Evolutionary conservation across 2,888 invertebrate genomes (phyloP), one percentile per base, ranked within the genome.

Genomic region (Andricus quercusramuli): DNA sequence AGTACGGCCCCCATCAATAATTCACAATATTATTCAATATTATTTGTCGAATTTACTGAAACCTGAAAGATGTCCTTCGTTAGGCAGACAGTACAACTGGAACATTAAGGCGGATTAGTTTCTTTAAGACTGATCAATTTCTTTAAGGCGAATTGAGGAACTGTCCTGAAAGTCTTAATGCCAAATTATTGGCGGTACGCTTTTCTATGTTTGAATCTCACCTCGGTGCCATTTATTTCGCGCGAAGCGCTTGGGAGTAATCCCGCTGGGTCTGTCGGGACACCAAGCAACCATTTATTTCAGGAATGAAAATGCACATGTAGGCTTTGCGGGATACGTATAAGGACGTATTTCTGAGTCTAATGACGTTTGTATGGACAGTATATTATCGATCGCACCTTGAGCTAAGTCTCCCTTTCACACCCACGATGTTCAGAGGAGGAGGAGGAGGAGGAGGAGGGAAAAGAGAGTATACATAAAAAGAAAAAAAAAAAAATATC

Each of bases 281-380:
- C 68, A 37, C n/a, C 9, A 67, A 37, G 41, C 67, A 68, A 44
- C 37, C 37, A 37, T 37, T 37, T 70, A 70, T 70, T 70, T 70
- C 51, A 51, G 70, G 70, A 56, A 74, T 25, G 70, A 74, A 70
- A 70, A 47, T 51, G 70, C 47, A 56, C 70, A 74, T 74, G 70
- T 74, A 51, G 70, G 29, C 70, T 74, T 74, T 74, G 70, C 51
- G n/a, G 70, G 70, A 74, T 56, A 74, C 11, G 70, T 74, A 44
- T 44, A 74, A 32, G 70, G 17, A 51, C 70, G 70, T 74, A 74
- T 74, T 74, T 74, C 70, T 74, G 70, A 74, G 32, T 56, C 56
- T 74, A 74, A 74, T 74, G 70, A 74, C 70, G n/a, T 74, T 74
- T 74, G 51, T 32, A 51, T 74, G 51, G 70, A 74, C 70, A 25